Conservation (phyloP, 2,113 vertebrate genomes). For the Tragulus kanchil region DNA sequence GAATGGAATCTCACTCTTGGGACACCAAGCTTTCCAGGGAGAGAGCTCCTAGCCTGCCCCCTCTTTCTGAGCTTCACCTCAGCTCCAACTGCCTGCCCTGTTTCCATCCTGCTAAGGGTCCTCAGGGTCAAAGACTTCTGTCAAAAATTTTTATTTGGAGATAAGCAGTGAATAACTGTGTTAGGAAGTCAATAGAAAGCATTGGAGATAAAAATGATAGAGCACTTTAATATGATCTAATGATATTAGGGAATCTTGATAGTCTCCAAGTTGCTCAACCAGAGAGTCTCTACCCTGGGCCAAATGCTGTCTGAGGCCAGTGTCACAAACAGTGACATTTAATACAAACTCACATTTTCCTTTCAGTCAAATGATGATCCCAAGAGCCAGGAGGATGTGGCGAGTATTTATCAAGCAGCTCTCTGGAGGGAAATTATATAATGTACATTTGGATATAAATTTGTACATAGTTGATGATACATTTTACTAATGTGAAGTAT, state of each 20-base stretch:
- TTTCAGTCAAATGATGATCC: background rate
- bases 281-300: background rate
- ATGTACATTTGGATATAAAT: background rate
- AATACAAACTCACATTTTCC: background rate
- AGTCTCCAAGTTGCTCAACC: background rate
- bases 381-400: background rate
- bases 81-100: fast-evolving
- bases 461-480: background rate
- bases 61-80: background rate
- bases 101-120: background rate
- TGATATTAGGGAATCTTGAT: background rate
- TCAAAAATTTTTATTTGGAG: background rate
- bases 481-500: conserved; percentile 24
- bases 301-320: fast-evolving
- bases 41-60: background rate
- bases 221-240: conserved; percentile 17
- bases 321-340: background rate
- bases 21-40: background rate
- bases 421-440: background rate
- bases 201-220: conserved; percentile 1
- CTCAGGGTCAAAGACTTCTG: background rate
- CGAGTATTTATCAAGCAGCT: background rate
- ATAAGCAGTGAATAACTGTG: background rate
- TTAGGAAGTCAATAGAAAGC: background rate
- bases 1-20: background rate